Evolutionary conservation across 2,113 vertebrate species (phyloP), one percentile per base, ranked within the genome.

Genomic region (Menidia beryllina): DNA sequence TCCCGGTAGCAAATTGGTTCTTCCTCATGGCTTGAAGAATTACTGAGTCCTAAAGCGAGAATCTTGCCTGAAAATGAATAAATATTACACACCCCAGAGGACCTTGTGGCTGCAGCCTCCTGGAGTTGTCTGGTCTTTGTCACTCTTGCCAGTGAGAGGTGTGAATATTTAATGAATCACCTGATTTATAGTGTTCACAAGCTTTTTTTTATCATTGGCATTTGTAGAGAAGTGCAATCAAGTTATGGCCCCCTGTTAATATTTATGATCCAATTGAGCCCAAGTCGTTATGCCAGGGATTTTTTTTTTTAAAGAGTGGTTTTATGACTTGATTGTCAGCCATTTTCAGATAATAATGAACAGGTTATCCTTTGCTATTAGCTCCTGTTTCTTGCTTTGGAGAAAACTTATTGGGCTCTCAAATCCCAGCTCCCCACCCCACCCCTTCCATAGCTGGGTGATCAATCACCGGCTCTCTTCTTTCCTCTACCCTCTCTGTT

Each of bases 401-500:
- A 81, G 83, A 84, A 64, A 57, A 87, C 74, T 81, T 85, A 85
- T 84, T 86, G 84, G 84, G 84, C 88, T 82, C 74, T 83, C 81
- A 89, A 88, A 83, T 88, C 79, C 45, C 1, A 81, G 79, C 71
- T 77, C 84, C 57, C 69, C 66, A 50, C 79, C 77, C 53, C 88
- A 55, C 81, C 83, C 69, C 69, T 81, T 84, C 52, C 69, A 64
- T 82, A 80, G 75, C 84, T 75, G 78, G 70, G 72, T 72, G 59
- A 91, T 90, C 85, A 89, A 89, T 91, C 91, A 85, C 83, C 61
- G 74, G 82, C 68, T 79, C 75, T 80, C 77, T 72, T 81, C 65
- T 80, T 74, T 76, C 62, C 64, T 68, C 68, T 75, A n/a, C 38
- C 49, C 62, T 54, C 54, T 79, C 59, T 58, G 79, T 81, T 84